Evolutionary conservation across 2,888 invertebrate species (phyloP), one percentile per base, ranked within the genome.

Genomic region (Oscheius onirici): DNA sequence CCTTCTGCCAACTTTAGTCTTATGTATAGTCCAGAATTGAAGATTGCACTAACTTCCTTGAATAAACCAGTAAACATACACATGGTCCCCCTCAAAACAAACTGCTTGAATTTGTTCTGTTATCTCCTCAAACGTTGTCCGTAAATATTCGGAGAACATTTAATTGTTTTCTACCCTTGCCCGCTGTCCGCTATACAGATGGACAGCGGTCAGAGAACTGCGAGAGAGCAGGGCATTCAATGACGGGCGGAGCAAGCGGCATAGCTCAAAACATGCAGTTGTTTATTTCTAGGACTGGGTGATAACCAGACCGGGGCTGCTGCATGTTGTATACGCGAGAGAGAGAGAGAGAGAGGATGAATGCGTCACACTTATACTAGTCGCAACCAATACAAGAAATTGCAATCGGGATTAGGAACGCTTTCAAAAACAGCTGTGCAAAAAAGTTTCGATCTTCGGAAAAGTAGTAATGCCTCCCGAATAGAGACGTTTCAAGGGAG

Each of bases 71-170:
- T 63, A 49, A 55, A 52, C 54, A 40, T n/a, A n/a, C 51, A n/a
- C 15, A 17, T n/a, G 54, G 41, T 3, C 8, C 34, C 34, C 34
- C 34, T 34, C 34, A 66, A 52, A 66, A 66, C 52, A 40, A 66
- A 66, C 55, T 54, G 52, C 66, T 34, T 52, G 52, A 66, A 54
- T 22, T 43, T 66, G 65, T 66, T 41, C 34, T 66, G 55, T 68
- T 52, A 51, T 54, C 66, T n/a, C 57, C 5, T 34, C 34, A 34
- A 34, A 34, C 34, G 34, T 34, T 10, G 40, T 24, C 28, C 57
- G 70, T 61, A 70, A 70, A 70, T 70, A 70, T 70, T 49, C 70
- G 44, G 70, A 70, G 61, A 61, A 63, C 34, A 70, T 70, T 70
- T 63, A 70, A 70, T 70, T 70, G 70, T 70, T 70, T 70, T 69